A percentile compares a stretch with the other conserved stretches of the same genome.
Conservation (phyloP, 2,888 invertebrate genomes). For the Tipula lateralis region DNA sequence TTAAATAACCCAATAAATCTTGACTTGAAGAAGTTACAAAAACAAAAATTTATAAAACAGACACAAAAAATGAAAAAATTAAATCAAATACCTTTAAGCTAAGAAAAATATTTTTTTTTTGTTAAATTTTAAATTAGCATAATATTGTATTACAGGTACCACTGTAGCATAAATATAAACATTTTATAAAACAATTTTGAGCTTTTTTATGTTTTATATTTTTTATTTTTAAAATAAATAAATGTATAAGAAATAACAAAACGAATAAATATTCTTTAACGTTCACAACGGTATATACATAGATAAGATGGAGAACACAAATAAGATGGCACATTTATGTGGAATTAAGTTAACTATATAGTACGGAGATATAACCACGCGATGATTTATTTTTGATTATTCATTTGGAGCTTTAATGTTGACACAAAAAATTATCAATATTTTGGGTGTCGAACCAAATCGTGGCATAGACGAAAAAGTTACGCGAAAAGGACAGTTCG, state of each 20-base stretch:
- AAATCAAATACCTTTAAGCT: background rate
- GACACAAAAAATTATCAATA: background rate
- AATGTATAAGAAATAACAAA: background rate
- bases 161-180: slow-evolving; percentile 20
- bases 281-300: background rate
- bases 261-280: background rate
- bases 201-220: background rate
- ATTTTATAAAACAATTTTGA: background rate
- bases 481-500: too few species aligned
- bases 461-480: too few species aligned
- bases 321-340: background rate
- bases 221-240: background rate
- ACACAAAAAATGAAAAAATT: background rate
- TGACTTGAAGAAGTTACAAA: background rate
- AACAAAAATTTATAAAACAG: background rate
- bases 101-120: background rate
- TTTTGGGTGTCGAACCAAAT: too few species aligned
- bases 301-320: background rate
- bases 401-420: background rate
- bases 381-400: background rate
- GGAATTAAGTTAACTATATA: background rate
- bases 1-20: background rate
- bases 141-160: background rate
- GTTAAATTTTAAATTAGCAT: background rate
- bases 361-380: background rate